Evolutionary conservation across 64 coral and sea anemone genomes (phyloP), one percentile per base, ranked within the genome.

Genomic region (Anthopleura sola): DNA sequence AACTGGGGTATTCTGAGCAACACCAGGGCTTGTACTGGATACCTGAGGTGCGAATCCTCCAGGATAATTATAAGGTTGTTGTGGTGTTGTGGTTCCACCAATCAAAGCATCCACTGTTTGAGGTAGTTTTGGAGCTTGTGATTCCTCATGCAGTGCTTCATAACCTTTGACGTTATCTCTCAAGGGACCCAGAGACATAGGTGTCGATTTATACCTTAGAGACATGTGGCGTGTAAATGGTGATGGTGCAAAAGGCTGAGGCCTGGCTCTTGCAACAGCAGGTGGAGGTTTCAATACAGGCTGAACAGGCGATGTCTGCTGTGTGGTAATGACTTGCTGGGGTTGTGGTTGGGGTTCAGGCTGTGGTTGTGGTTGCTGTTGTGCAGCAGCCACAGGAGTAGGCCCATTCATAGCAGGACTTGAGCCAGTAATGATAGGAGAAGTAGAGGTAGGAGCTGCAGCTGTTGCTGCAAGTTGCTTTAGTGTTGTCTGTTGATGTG

Each of bases 181-280:
- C 64, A 99, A 69, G 3, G 97, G 97, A 31, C 84, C 87, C 37
- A 99, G 89, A 5, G 93, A 92, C 71, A 99, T 75, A 16, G 97
- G 97, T 54, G 94, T 94, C 3, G 97, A 99, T 6, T 92, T 93
- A 66, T 99, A 99, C 37, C 97, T 89, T 36, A 99, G 85, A 10
- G 97, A 99, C 89, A 90, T 99, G 51, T 99, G 97, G 26, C 97
- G 85, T 36, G 97, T 99, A 47, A 99, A 99, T 33, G 97, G 97
- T 36, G 93, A 95, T 15, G 97, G 92, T 33, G 89, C 90, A 48
- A 92, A 91, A 50, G 89, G 88, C 56, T 99, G 97, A 44, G 97
- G 97, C 3, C 97, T 85, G 32, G 93, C 85, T 23, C 97, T 76
- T 51, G 90, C 78, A 53, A 85, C 90, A 60, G 87, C 18, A 11